These are phyloP conservation scores for Cygnus buccinator DNA, from an alignment of 2,113 vertebrate species.

Conservation along the genomic window DNA sequence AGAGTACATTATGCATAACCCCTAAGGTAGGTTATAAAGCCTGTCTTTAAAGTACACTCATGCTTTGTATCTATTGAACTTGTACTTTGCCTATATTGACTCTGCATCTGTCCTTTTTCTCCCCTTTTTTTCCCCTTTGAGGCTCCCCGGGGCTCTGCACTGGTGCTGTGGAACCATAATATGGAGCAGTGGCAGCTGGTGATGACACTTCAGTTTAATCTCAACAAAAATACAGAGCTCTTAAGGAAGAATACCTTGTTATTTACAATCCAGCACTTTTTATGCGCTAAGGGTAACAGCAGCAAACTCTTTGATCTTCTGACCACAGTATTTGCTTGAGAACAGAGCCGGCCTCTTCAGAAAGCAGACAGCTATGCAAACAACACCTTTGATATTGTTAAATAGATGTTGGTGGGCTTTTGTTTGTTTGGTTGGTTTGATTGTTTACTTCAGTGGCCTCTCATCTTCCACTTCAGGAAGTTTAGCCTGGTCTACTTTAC, in stretches of 20 bases:
- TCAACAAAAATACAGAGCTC: background rate
- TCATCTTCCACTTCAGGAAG: background rate
- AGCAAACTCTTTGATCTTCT: background rate
- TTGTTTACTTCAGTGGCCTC: background rate
- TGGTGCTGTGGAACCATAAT: background rate
- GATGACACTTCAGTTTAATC: slow-evolving; percentile 9
- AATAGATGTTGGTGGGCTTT: background rate
- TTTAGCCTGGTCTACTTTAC: background rate
- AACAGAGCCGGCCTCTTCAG: background rate
- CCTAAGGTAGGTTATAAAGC: background rate
- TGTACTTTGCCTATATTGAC: background rate
- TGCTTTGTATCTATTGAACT: background rate
- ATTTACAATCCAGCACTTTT: background rate
- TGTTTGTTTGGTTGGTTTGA: background rate
- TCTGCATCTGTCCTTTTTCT: background rate
- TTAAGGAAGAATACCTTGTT: background rate
- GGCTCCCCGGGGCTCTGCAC: background rate
- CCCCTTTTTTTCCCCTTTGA: background rate
- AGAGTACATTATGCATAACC: background rate
- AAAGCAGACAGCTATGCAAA: background rate
- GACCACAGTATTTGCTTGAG: background rate
- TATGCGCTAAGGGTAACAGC: background rate
- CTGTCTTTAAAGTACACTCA: background rate
- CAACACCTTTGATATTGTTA: background rate
- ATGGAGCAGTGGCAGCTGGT: background rate